These are phyloP conservation scores for Phylloscopus whistleri DNA, from an alignment of 2,113 vertebrate species.

Conservation along the genomic window DNA sequence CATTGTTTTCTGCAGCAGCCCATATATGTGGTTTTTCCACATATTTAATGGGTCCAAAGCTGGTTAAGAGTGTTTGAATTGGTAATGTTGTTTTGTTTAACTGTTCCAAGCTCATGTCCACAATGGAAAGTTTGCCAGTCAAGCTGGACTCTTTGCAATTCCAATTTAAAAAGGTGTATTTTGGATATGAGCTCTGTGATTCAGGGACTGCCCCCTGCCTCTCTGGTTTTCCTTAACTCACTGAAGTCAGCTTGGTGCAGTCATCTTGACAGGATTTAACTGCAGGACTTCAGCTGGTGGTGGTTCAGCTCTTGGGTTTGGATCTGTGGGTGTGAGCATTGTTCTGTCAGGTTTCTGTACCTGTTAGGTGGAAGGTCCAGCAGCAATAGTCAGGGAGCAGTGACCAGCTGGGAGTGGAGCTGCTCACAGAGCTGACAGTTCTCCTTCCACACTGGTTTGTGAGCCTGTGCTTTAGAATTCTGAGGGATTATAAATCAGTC, in stretches of 20 bases:
- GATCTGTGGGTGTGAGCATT: background rate
- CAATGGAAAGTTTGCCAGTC: background rate
- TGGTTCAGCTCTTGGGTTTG: background rate
- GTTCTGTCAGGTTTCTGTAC: background rate
- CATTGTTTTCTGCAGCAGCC: background rate
- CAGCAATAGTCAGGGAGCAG: background rate
- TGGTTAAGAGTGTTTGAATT: background rate
- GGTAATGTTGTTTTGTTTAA: background rate
- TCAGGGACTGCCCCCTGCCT: background rate
- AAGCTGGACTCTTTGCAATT: background rate
- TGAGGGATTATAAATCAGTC: slow-evolving; percentile 45
- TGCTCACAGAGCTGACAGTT: background rate
- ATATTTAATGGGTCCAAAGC: background rate
- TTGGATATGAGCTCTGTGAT: background rate
- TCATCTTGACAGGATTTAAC: background rate
- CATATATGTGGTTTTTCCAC: background rate
- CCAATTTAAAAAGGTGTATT: background rate
- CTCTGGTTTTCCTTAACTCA: background rate
- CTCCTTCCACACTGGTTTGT: background rate
- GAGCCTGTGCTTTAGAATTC: background rate
- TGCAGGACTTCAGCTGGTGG: background rate
- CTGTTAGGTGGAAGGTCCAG: background rate
- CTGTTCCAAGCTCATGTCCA: background rate
- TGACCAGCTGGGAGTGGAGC: background rate
- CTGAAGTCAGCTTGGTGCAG: background rate